Base-by-base conservation (phyloP, 1,140 invertebrate genomes). In the Drosophila persimilis region DNA sequence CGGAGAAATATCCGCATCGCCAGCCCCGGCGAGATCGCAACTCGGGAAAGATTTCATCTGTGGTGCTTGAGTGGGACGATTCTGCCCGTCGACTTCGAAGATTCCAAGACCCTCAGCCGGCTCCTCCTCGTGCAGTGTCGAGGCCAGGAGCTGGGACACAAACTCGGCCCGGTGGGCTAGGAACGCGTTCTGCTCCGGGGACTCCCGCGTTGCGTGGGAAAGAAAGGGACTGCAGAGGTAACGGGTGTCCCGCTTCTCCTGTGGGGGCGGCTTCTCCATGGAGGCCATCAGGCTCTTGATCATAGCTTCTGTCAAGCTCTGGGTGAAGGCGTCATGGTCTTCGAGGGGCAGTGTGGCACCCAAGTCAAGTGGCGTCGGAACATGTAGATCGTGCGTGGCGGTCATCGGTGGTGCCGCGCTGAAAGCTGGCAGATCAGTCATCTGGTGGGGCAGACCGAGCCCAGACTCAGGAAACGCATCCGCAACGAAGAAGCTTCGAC, bases 201-300 rank as follows among this genome's bases (percentile, higher is more conserved):
- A 20, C 63, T 61, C 35, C 1, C 47, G 6, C 0, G 22, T 2
- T 0, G 0, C 3, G 4, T 48, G 15, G 6, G 51, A 7, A 1
- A 83, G 50, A 47, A 79, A 88, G n/a, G 64, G 85, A 24, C 52
- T 41, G 48, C 84, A 88, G 1, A 88, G 75, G 7, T 47, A 89
- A 15, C 83, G 78, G 20, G 65, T 26, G 17, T 78, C 63, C 31
- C 35, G 7, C n/a, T 65, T 46, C 41, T 65, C 29, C 15, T 35
- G 7, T 1, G 45, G 13, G 2, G 53, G 53, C 9, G 65, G 65
- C 13, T 73, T 61, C 4, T 55, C 45, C 13, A 71, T 26, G 3
- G 24, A 22, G 15, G 24, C 20, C 17, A 48, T 15, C 13, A 58
- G 22, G 20, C 8, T 35, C 13, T 53, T 41, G 35, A 39, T 13